Conservation (phyloP, 2,797 vertebrate species). For the Notolepis coatsorum region DNA sequence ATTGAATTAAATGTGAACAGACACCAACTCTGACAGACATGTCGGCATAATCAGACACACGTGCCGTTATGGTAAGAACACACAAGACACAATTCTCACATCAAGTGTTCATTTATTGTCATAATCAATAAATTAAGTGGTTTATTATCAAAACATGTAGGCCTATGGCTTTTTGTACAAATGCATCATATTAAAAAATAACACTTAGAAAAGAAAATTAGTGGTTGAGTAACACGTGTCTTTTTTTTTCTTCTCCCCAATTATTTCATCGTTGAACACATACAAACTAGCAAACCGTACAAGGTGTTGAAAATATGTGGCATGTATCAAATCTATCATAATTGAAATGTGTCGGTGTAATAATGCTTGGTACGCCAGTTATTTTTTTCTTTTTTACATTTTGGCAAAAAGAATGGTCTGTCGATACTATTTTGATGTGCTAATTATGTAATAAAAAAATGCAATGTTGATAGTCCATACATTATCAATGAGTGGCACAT, state of each 20-base stretch:
- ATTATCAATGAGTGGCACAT: constrained; percentile 56
- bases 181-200: constrained; percentile 80
- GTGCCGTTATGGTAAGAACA: no score
- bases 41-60: no score
- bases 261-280: constrained; percentile 61
- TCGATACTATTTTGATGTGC: constrained; percentile 50
- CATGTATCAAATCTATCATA: constrained; percentile 42
- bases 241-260: constrained; percentile 38
- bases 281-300: constrained; percentile 66
- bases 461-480: constrained; percentile 32
- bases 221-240: constrained; percentile 51
- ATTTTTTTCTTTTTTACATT: neutral
- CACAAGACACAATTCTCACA: constrained; percentile 36
- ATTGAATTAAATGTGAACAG: no score
- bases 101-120: constrained; percentile 79
- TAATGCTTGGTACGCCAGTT: constrained; percentile 11
- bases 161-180: constrained; percentile 82
- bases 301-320: constrained; percentile 48
- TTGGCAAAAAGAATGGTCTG: constrained; percentile 24
- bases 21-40: no score
- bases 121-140: constrained; percentile 79
- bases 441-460: constrained; percentile 52
- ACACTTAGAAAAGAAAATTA: constrained; percentile 76
- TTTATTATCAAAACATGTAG: constrained; percentile 83
- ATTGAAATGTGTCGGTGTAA: constrained; percentile 36